These are phyloP conservation scores for Apis cerana DNA, from an alignment of 1,140 invertebrate genomes.

Conservation along the genomic window DNA sequence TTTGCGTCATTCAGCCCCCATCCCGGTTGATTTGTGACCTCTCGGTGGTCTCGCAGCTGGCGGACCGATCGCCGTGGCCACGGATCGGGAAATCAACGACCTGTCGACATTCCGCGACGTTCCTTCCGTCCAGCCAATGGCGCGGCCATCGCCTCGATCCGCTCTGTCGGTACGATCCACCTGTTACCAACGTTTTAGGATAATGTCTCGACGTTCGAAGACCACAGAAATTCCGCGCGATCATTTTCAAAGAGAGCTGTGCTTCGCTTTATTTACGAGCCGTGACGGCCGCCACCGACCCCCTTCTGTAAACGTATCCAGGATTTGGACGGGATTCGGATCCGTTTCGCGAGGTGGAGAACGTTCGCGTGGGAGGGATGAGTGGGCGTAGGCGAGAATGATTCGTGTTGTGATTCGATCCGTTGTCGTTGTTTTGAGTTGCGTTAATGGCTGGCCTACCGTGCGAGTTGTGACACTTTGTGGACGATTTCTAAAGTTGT, in stretches of 20 bases:
- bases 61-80: slow-evolving; percentile 66
- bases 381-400: not conserved
- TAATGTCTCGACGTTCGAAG: slow-evolving; percentile 14
- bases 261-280: slow-evolving; percentile 34
- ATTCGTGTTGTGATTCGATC: not conserved
- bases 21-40: slow-evolving; percentile 77
- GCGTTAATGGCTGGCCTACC: not conserved
- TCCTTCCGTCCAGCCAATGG: not conserved
- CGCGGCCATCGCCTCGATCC: slow-evolving; percentile 8
- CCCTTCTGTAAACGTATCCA: not conserved
- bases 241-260: slow-evolving; percentile 52
- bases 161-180: slow-evolving; percentile 57
- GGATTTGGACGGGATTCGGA: not conserved
- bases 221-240: slow-evolving; percentile 46
- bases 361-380: not conserved
- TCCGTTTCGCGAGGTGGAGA: not conserved
- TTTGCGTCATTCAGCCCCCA: slow-evolving; percentile 75
- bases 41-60: slow-evolving; percentile 73
- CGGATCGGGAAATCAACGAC: slow-evolving; percentile 76
- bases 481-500: not conserved
- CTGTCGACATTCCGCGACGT: slow-evolving; percentile 67
- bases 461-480: not conserved
- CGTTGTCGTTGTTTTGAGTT: not conserved
- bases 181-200: slow-evolving; percentile 61
- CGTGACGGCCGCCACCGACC: slow-evolving; percentile 1